Evolutionary conservation across 2,113 vertebrate genomes (phyloP).

Genomic region (Sminthopsis crassicaudata): DNA sequence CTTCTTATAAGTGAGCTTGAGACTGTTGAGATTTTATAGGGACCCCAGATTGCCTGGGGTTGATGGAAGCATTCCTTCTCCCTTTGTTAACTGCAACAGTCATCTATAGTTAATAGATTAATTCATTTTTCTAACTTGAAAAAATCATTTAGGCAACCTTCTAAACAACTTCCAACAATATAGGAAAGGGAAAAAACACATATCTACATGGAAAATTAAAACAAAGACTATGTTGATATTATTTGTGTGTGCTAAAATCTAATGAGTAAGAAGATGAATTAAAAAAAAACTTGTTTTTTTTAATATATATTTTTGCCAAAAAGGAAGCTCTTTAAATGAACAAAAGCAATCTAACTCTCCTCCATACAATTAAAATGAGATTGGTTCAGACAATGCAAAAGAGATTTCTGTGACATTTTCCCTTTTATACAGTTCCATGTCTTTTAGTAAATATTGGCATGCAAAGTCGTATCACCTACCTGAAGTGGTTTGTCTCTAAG

Average conservation of each 20-base stretch:
- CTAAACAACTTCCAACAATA: slow-evolving; percentile 72
- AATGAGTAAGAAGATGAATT: slow-evolving; percentile 72
- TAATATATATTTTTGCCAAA: slow-evolving; percentile 82
- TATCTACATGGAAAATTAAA: slow-evolving; percentile 65
- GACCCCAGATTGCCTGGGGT: slow-evolving; percentile 64
- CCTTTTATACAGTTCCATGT: slow-evolving; percentile 74
- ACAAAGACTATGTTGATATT: slow-evolving; percentile 52
- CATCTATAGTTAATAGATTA: slow-evolving; percentile 58
- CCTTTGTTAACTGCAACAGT: slow-evolving; percentile 58
- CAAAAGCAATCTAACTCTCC: slow-evolving; percentile 74
- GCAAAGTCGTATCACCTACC: slow-evolving; percentile 89
- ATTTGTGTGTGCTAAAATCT: slow-evolving; percentile 55
- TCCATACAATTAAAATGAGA: slow-evolving; percentile 75
- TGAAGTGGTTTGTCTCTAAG: slow-evolving; percentile 94
- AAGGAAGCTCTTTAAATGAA: slow-evolving; percentile 81
- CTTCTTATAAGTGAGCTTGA: slow-evolving; percentile 40
- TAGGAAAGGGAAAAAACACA: slow-evolving; percentile 61
- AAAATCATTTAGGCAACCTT: slow-evolving; percentile 72
- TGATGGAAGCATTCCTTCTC: slow-evolving; percentile 28
- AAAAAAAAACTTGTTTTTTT: slow-evolving; percentile 83
- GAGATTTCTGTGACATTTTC: slow-evolving; percentile 69
- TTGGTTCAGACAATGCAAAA: slow-evolving; percentile 71
- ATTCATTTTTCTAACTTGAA: slow-evolving; percentile 63
- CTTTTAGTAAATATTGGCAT: slow-evolving; percentile 78
- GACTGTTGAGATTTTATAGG: slow-evolving; percentile 50